These are phyloP conservation scores for Creontiades dilutus DNA, from an alignment of 2,888 invertebrate genomes.

Conservation along the genomic window DNA sequence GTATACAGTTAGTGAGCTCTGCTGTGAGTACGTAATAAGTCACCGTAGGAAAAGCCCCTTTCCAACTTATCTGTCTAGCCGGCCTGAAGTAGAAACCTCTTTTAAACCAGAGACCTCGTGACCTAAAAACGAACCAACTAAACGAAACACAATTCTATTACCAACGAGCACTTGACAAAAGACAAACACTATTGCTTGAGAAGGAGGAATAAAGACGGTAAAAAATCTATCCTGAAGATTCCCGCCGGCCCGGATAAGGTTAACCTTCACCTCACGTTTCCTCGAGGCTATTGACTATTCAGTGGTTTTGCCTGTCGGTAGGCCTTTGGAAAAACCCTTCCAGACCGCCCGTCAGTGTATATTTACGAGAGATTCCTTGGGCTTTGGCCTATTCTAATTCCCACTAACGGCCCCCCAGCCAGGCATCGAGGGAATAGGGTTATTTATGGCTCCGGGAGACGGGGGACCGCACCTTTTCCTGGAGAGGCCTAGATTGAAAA, in stretches of 20 bases:
- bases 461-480: constrained; percentile 9
- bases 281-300: constrained; percentile 67
- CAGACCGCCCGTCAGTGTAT: constrained; percentile 55
- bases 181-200: constrained; percentile 26
- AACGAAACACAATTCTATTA: constrained; percentile 48
- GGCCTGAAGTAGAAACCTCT: not conserved
- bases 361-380: constrained; percentile 67
- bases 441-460: constrained; percentile 53
- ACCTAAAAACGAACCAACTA: constrained; percentile 17
- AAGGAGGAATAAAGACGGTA: not conserved
- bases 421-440: constrained; percentile 60
- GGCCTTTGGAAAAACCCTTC: constrained; percentile 36
- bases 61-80: too few relatives aligned
- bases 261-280: constrained; percentile 69
- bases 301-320: constrained; percentile 64
- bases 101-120: constrained; percentile 11
- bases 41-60: too few relatives aligned
- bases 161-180: constrained; percentile 52
- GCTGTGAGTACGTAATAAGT: too few relatives aligned
- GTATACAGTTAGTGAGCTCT: too few relatives aligned
- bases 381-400: constrained; percentile 68
- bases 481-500: constrained; percentile 61
- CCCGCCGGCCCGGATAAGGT: constrained; percentile 3
- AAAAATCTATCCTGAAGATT: constrained; percentile 56
- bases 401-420: constrained; percentile 48